Percentiles rank a stretch among this genome's conserved stretches.
Evolutionary conservation across 2,113 vertebrate genomes (phyloP).

Genomic region (Halichoerus grypus): DNA sequence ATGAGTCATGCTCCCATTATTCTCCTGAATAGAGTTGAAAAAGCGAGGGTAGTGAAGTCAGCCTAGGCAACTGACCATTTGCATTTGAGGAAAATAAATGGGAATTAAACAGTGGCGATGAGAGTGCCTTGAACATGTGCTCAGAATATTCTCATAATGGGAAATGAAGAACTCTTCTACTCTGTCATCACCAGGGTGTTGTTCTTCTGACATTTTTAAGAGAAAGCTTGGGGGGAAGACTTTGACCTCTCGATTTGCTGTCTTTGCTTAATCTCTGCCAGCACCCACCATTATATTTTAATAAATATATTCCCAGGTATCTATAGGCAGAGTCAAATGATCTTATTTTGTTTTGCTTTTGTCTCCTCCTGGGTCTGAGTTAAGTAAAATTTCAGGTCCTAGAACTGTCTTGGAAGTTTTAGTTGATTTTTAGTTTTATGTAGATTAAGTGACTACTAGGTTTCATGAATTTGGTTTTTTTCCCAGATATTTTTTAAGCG

Average conservation of each 20-base stretch:
- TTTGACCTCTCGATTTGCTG: neutral
- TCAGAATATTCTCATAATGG: neutral
- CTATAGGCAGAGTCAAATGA: neutral
- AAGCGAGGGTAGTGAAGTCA: neutral
- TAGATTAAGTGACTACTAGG: neutral
- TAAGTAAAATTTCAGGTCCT: neutral
- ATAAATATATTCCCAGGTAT: neutral
- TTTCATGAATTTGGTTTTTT: neutral
- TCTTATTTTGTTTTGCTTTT: neutral
- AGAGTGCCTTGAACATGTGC: neutral
- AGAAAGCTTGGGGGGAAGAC: neutral
- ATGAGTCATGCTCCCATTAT: constrained; percentile 25
- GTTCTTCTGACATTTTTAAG: neutral
- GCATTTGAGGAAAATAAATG: constrained; percentile 43
- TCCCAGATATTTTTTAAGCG: neutral
- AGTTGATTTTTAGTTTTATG: neutral
- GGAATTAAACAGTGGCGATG: neutral
- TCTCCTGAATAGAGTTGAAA: constrained; percentile 23
- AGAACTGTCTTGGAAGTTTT: neutral
- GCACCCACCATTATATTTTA: neutral
- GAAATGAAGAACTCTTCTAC: neutral
- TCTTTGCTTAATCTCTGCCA: neutral
- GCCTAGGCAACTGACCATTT: constrained; percentile 46
- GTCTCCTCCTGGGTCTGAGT: neutral
- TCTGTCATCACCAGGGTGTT: neutral